These are phyloP conservation scores for Caenorhabditis latens DNA, from an alignment of 1,140 invertebrate genomes.

Conservation along the genomic window DNA sequence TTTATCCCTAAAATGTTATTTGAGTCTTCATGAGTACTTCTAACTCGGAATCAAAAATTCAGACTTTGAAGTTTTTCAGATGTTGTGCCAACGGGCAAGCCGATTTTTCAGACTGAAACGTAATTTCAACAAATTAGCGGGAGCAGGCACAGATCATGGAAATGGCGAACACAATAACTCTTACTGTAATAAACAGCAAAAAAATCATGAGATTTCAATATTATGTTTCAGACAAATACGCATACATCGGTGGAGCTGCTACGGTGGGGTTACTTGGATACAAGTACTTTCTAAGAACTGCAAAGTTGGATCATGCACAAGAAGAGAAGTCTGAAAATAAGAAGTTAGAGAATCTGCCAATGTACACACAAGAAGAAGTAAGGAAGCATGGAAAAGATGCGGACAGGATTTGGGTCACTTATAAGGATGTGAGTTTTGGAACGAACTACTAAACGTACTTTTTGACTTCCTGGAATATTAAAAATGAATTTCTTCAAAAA, in stretches of 20 bases:
- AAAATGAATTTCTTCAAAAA: too few relatives aligned
- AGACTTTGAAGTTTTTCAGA: too few relatives aligned
- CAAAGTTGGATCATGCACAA: neutral
- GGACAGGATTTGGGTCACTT: slow-evolving; percentile 89
- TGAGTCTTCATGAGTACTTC: too few relatives aligned
- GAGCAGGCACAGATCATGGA: neutral
- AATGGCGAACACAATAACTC: neutral
- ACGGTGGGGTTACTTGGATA: neutral
- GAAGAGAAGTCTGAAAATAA: neutral
- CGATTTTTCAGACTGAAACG: neutral
- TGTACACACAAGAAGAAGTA: slow-evolving; percentile 81
- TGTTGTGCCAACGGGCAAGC: neutral
- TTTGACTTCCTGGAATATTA: too few relatives aligned
- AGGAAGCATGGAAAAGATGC: slow-evolving; percentile 83
- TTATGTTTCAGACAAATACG: neutral
- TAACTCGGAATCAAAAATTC: too few relatives aligned
- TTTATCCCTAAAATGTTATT: too few relatives aligned
- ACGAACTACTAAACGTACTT: too few relatives aligned
- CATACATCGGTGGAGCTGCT: slow-evolving; percentile 24
- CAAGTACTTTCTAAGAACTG: slow-evolving; percentile 12
- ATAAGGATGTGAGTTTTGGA: slow-evolving; percentile 82
- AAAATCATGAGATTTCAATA: neutral
- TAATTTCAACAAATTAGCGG: neutral
- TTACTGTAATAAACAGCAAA: slow-evolving; percentile 5
- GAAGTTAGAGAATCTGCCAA: slow-evolving; percentile 52